A percentile compares a stretch with the other conserved stretches of the same genome.
phyloP scores from a whole-genome alignment of 1,140 invertebrate genomes.

The honey bee (Apis mellifera) region DNA sequence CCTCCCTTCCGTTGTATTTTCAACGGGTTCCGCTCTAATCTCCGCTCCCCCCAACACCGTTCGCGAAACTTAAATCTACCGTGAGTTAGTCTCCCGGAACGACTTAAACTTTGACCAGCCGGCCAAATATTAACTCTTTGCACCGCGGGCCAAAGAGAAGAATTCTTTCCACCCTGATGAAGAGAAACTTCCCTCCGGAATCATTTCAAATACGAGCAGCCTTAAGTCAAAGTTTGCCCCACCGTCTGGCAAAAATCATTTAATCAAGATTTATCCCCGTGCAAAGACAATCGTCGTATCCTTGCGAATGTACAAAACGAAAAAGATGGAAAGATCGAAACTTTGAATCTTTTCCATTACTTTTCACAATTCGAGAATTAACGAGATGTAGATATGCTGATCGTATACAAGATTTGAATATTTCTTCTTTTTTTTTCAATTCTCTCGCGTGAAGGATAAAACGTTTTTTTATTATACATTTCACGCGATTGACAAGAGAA shows the following conservation, averaged over 20 bases:
- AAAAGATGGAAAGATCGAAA: too few relatives aligned
- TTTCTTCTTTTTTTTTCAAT: too few relatives aligned
- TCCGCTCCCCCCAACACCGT: neutral
- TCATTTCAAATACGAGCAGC: neutral
- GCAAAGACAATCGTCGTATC: neutral
- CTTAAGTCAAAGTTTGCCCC: neutral
- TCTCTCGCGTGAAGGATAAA: too few relatives aligned
- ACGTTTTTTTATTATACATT: too few relatives aligned
- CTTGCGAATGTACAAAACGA: too few relatives aligned
- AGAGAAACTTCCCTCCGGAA: neutral
- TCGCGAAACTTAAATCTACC: constrained; percentile 38
- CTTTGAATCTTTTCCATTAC: neutral
- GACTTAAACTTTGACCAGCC: constrained; percentile 38
- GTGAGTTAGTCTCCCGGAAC: neutral
- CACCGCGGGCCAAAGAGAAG: neutral
- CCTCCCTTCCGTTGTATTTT: neutral
- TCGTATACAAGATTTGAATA: too few relatives aligned
- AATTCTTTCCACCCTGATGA: neutral
- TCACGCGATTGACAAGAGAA: too few relatives aligned
- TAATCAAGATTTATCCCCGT: neutral
- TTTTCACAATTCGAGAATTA: neutral
- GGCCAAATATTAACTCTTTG: constrained; percentile 41
- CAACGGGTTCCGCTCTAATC: neutral
- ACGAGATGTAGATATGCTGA: too few relatives aligned
- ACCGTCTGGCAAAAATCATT: neutral